Evolutionary conservation across 2,113 vertebrate species (phyloP).

Genomic region (Gallinago media): DNA sequence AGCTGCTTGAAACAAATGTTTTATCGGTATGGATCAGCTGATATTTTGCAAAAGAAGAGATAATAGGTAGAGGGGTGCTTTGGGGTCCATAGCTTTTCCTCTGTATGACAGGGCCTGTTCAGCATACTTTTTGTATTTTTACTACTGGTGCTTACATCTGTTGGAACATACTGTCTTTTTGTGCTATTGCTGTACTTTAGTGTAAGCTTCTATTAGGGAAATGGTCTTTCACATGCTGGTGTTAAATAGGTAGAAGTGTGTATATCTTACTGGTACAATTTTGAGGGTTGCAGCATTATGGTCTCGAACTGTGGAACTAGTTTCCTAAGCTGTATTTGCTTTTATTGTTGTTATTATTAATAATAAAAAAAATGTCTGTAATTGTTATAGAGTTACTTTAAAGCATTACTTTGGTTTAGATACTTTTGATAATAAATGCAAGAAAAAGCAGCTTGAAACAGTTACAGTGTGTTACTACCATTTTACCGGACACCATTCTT

Average conservation of each 20-base stretch:
- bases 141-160: background rate
- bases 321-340: background rate
- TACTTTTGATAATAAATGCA: background rate
- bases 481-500: background rate
- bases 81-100: background rate
- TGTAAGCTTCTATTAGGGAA: background rate
- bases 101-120: background rate
- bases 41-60: background rate
- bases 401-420: background rate
- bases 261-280: background rate
- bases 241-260: background rate
- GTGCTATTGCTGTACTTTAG: background rate
- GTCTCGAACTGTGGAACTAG: background rate
- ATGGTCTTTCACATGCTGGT: background rate
- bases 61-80: background rate
- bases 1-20: background rate
- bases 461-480: background rate
- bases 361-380: background rate
- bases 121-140: background rate
- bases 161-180: background rate
- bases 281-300: background rate
- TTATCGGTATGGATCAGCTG: background rate
- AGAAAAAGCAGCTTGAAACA: background rate
- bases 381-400: background rate
- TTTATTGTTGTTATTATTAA: no score